These are phyloP conservation scores for Lutraria rhynchaena DNA, from an alignment of 1,140 invertebrate species.

Conservation along the genomic window DNA sequence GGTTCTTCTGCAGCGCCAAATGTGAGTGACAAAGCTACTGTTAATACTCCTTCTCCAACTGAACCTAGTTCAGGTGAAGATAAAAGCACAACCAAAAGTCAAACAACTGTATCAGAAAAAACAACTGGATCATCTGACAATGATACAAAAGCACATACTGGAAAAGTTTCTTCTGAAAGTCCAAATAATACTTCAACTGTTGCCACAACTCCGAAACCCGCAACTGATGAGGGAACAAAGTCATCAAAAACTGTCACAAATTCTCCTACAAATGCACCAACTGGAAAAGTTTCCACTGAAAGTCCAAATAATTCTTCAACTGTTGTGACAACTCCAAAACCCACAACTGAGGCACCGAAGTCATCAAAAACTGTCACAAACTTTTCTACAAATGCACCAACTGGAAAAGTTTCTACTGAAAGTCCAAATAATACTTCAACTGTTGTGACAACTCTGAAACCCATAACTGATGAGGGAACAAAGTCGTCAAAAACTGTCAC, in stretches of 20 bases:
- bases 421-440: neutral
- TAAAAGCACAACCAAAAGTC: no score
- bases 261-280: no score
- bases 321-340: neutral
- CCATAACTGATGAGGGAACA: neutral
- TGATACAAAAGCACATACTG: neutral
- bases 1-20: no score
- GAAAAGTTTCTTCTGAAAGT: neutral
- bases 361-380: neutral
- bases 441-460: neutral
- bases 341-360: neutral
- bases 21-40: no score
- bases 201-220: neutral
- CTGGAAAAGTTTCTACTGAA: neutral
- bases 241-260: no score
- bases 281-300: neutral
- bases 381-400: neutral
- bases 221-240: neutral
- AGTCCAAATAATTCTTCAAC: neutral
- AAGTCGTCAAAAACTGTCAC: no score
- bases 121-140: neutral
- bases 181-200: neutral
- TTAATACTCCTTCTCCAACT: no score
- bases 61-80: no score
- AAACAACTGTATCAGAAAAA: neutral